Base-by-base conservation (phyloP, 2,888 invertebrate species). In the Chymomyza fuscimana region DNA sequence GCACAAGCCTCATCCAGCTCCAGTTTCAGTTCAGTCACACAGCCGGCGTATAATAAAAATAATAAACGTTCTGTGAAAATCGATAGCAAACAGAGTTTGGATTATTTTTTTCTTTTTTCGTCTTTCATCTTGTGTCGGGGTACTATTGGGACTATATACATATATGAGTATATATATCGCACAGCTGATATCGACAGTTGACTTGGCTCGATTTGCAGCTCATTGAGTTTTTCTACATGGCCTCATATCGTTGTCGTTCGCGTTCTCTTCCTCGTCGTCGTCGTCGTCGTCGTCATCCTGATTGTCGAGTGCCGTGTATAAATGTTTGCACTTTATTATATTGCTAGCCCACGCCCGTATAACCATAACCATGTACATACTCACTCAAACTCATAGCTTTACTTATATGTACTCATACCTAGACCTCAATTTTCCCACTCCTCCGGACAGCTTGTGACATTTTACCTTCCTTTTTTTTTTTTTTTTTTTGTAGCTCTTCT, bases 31-130 rank as follows among this genome's bases (percentile, higher is more conserved):
- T 46, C 50, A 36, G 25, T 51, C 65, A 69, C 61, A 50, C 50
- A 16, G 61, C 61, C 29, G 25, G 58, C 58, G 77, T 87, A 85
- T 85, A 83, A 83, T 83, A 83, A 83, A 83, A 83, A 83, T 83
- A 83, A 83, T 87, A 83, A 87, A 87, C 83, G 83, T 83, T 87
- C 70, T 76, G 62, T 82, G 81, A 89, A 90, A 90, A 90, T 90
- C 90, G 88, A 90, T 90, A 82, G 80, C 82, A 86, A 90, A 89
- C 90, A 90, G 90, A 90, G 85, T 81, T 87, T 72, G 82, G 83
- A 84, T 19, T 36, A 50, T 25, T 46, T 59, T 15, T 12, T 46
- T 46, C n/a, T 46, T 46, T 46, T 4, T 12, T 46, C 40, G 12
- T 46, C 54, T 19, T 54, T 54, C 54, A 54, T 54, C 22, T 54